Conservation (phyloP, 53 echinoderm and acorn worm species). For the Echinarachnius parma region DNA sequence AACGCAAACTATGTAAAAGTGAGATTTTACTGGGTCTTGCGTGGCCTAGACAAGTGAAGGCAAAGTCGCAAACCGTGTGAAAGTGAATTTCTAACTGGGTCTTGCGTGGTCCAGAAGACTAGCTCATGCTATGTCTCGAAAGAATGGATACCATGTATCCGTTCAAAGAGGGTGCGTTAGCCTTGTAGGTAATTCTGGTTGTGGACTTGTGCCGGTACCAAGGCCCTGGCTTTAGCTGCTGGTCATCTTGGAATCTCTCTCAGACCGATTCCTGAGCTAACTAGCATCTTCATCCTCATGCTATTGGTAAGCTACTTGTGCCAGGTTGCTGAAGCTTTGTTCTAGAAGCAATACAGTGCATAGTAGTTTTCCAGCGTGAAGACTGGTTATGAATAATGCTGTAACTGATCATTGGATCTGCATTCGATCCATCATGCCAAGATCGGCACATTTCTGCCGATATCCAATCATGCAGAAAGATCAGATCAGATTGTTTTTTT, state of each 20-base stretch:
- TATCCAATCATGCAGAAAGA: too few species aligned
- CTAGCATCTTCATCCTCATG: not conserved
- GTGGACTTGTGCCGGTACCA: too few species aligned
- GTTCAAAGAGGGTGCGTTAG: not conserved
- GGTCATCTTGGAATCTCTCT: not conserved
- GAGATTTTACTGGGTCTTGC: not conserved
- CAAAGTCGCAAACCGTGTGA: too few species aligned
- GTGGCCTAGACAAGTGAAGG: constrained; percentile 5
- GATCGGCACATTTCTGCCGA: too few species aligned
- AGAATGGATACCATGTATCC: not conserved
- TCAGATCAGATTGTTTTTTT: too few species aligned
- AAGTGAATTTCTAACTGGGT: too few species aligned
- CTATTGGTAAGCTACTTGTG: constrained; percentile 22
- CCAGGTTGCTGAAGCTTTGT: not conserved
- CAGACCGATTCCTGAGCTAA: constrained; percentile 11
- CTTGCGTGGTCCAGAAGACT: constrained; percentile 13
- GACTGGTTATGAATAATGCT: too few species aligned
- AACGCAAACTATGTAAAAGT: not conserved
- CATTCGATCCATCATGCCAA: too few species aligned
- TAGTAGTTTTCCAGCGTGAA: too few species aligned
- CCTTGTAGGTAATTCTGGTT: not conserved
- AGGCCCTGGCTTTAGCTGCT: constrained; percentile 24
- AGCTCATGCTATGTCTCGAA: not conserved
- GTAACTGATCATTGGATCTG: too few species aligned
- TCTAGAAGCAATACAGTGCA: not conserved